A percentile compares a stretch with the other conserved stretches of the same genome.
These are phyloP conservation scores for Epistrophe eligans DNA, from an alignment of 2,888 invertebrate species.

Conservation along the genomic window DNA sequence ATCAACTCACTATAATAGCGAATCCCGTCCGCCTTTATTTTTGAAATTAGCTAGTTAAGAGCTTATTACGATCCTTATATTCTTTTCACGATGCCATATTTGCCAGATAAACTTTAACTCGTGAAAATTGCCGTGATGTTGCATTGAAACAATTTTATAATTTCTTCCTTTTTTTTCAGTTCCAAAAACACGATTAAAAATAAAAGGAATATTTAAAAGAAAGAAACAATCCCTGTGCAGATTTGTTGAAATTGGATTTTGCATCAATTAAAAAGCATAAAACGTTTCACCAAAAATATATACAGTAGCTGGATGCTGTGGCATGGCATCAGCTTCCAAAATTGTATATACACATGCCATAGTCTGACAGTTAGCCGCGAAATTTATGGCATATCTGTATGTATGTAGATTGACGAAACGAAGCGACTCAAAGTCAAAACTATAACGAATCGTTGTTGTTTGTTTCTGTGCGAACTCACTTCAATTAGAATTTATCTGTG, in stretches of 20 bases:
- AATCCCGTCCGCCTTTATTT: neutral
- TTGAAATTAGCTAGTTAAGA: neutral
- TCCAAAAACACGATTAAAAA: neutral
- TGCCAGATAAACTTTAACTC: neutral
- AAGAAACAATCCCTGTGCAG: slow-evolving; percentile 3
- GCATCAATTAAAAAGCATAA: slow-evolving; percentile 40
- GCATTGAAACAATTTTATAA: neutral
- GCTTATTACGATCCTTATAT: neutral
- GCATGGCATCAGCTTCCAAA: neutral
- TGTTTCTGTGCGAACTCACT: slow-evolving; percentile 38
- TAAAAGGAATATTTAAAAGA: neutral
- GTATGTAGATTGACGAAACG: slow-evolving; percentile 32
- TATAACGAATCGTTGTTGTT: slow-evolving; percentile 48
- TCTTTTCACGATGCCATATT: neutral
- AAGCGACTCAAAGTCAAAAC: slow-evolving; percentile 58
- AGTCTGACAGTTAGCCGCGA: slow-evolving; percentile 27
- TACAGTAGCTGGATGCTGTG: neutral
- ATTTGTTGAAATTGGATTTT: slow-evolving; percentile 41
- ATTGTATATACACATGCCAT: neutral
- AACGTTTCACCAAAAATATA: slow-evolving; percentile 24
- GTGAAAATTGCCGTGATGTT: neutral
- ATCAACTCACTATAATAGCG: neutral
- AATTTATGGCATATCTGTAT: slow-evolving; percentile 21
- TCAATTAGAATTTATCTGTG: slow-evolving; percentile 67
- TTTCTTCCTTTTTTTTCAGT: neutral